A percentile compares a stretch with the other conserved stretches of the same genome.
Evolutionary conservation across 2,888 invertebrate genomes (phyloP).

Genomic region (Eupithecia vulgata): DNA sequence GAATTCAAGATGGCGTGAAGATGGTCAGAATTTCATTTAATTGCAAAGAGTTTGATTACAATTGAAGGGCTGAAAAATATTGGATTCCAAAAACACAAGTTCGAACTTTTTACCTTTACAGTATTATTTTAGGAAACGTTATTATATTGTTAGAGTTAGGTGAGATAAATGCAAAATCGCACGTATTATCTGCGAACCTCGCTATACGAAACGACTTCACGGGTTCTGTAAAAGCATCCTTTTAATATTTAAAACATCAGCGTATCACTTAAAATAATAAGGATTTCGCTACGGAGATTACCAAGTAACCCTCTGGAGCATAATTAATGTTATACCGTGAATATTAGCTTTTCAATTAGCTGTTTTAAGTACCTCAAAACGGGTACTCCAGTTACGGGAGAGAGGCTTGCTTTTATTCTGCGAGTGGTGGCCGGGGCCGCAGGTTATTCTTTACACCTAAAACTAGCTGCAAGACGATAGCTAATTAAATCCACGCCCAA

Average conservation of each 20-base stretch:
- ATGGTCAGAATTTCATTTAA: conserved; percentile 30
- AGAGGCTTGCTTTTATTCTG: conserved; percentile 36
- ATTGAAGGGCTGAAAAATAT: not conserved
- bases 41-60: conserved; percentile 27
- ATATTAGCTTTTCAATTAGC: conserved; percentile 83
- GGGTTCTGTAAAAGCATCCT: conserved; percentile 43
- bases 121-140: not conserved
- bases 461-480: conserved; percentile 69
- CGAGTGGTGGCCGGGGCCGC: conserved; percentile 18
- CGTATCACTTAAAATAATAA: conserved; percentile 75
- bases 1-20: conserved; percentile 39
- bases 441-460: conserved; percentile 64
- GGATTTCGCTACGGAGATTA: conserved; percentile 71
- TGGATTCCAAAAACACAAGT: not conserved
- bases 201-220: conserved; percentile 35
- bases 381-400: conserved; percentile 64
- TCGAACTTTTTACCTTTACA: not conserved
- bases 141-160: not conserved
- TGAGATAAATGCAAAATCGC: conserved; percentile 32
- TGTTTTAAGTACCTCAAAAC: conserved; percentile 76
- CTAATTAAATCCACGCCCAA: conserved; percentile 74
- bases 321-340: conserved; percentile 80
- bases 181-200: conserved; percentile 18
- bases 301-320: conserved; percentile 69
- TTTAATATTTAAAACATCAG: conserved; percentile 63